These are phyloP conservation scores for Procambarus clarkii DNA, from an alignment of 1,140 invertebrate species.

Conservation along the genomic window DNA sequence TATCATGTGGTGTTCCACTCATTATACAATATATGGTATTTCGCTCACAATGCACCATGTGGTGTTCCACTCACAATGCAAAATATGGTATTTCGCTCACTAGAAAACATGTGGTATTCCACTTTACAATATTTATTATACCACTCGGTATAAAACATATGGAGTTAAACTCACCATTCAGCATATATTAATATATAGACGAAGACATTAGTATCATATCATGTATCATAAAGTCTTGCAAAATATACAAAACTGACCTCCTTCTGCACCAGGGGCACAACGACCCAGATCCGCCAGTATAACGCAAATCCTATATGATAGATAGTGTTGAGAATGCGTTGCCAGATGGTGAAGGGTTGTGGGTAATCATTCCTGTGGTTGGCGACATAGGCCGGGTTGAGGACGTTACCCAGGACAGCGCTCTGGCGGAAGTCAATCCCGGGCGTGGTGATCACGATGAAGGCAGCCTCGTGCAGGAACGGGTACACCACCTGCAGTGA, in stretches of 20 bases:
- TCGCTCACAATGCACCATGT: too few relatives aligned
- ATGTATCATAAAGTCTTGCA: too few relatives aligned
- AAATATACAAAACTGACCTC: slow-evolving; percentile 7
- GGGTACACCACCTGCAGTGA: slow-evolving; percentile 20
- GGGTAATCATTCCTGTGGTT: background rate
- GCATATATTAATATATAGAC: too few relatives aligned
- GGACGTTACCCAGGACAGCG: slow-evolving; percentile 39
- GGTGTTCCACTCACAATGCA: too few relatives aligned
- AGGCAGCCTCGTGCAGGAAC: slow-evolving; percentile 35
- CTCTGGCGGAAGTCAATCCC: slow-evolving; percentile 45
- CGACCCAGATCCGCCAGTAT: slow-evolving; percentile 26
- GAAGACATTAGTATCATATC: too few relatives aligned
- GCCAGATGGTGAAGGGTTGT: background rate
- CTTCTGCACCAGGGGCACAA: slow-evolving; percentile 31
- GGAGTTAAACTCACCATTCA: too few relatives aligned
- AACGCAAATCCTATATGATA: background rate
- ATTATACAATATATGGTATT: too few relatives aligned
- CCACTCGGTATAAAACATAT: too few relatives aligned
- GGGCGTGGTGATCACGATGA: slow-evolving; percentile 31
- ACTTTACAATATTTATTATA: too few relatives aligned
- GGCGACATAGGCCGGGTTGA: background rate
- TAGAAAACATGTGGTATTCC: too few relatives aligned
- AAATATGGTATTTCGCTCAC: too few relatives aligned
- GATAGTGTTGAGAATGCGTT: background rate
- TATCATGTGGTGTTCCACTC: too few relatives aligned